A percentile compares a stretch with the other conserved stretches of the same genome.
Evolutionary conservation across 2,888 invertebrate genomes (phyloP).

Genomic region (Tipula unca): DNA sequence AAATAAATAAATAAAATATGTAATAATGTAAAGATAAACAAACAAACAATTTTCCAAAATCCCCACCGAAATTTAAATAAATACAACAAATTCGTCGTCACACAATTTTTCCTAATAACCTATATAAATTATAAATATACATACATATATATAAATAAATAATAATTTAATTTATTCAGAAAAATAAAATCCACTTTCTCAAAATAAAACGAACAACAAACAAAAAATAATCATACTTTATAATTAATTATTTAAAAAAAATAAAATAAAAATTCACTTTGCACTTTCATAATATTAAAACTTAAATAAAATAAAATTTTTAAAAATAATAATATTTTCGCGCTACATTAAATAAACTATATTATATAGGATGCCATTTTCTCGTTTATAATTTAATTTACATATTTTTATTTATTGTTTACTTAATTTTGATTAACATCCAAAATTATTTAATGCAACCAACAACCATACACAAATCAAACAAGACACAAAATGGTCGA

Average conservation of each 20-base stretch:
- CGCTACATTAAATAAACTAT: background rate
- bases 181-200: background rate
- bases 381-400: background rate
- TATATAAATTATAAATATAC: background rate
- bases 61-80: background rate
- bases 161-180: background rate
- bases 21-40: background rate
- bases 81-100: background rate
- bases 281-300: background rate
- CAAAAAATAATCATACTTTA: background rate
- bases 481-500: background rate
- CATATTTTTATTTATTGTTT: background rate
- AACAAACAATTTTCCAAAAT: background rate
- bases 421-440: background rate
- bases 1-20: background rate
- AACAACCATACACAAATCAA: background rate
- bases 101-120: background rate
- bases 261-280: background rate
- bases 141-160: background rate
- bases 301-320: background rate
- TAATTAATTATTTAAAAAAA: background rate
- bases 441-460: background rate
- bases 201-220: background rate
- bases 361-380: background rate
- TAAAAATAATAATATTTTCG: background rate